A percentile compares a stretch with the other conserved stretches of the same genome.
These are phyloP conservation scores for Phyllotreta cruciferae DNA, from an alignment of 2,888 invertebrate genomes.

Conservation along the genomic window DNA sequence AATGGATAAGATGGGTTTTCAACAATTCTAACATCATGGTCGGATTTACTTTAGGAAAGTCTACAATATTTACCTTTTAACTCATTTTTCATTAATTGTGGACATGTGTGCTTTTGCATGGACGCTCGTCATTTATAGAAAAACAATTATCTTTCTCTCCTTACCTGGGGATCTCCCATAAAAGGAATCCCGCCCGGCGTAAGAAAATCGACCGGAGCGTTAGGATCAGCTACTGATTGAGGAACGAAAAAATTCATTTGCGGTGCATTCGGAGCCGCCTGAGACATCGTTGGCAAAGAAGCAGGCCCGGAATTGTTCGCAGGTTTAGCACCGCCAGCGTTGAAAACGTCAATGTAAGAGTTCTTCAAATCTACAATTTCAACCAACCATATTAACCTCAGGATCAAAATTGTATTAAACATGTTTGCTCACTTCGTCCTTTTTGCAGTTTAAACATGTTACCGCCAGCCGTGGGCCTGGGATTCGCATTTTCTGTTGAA, in stretches of 20 bases:
- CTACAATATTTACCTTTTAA: no score
- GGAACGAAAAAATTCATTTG: constrained; percentile 66
- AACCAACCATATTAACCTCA: constrained; percentile 3
- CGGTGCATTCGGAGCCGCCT: constrained; percentile 50
- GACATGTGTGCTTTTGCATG: no score
- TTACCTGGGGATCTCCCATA: constrained; percentile 53
- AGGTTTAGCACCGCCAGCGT: constrained; percentile 67
- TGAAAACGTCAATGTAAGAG: constrained; percentile 90
- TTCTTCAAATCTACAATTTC: constrained; percentile 74
- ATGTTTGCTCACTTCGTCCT: constrained; percentile 70
- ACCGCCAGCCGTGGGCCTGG: constrained; percentile 55
- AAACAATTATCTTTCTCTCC: constrained; percentile 9
- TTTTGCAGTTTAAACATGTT: constrained; percentile 85
- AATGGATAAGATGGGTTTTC: no score
- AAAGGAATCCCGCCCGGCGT: constrained; percentile 56
- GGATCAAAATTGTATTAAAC: not conserved
- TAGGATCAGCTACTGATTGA: constrained; percentile 64
- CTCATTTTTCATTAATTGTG: no score
- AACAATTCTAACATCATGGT: no score
- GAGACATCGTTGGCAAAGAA: constrained; percentile 59
- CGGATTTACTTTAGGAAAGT: no score
- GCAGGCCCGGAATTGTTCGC: constrained; percentile 44
- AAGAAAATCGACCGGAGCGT: constrained; percentile 66
- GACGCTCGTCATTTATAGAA: no score
- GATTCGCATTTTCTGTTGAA: constrained; percentile 27